Conservation (phyloP, 2,797 vertebrate genomes). For the Epinephelus malabaricus region DNA sequence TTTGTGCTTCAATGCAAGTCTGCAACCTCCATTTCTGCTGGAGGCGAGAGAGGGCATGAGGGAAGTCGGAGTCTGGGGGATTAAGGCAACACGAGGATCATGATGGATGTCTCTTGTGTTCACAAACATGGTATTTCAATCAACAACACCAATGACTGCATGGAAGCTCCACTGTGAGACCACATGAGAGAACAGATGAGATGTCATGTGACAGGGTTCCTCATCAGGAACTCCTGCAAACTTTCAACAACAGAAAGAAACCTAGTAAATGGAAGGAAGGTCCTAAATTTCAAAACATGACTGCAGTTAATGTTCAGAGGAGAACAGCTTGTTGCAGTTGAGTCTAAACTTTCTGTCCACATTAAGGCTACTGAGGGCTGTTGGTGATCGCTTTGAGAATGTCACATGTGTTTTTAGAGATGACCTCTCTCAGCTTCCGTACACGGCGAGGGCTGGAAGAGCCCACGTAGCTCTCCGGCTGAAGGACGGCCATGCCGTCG, state of each 20-base stretch:
- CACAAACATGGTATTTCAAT: slow-evolving; percentile 77
- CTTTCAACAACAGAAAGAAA: slow-evolving; percentile 17
- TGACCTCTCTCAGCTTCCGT: slow-evolving; percentile 93
- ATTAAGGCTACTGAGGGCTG: slow-evolving; percentile 86
- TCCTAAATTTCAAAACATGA: slow-evolving; percentile 11
- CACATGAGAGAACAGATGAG: slow-evolving; percentile 21
- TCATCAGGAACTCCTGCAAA: slow-evolving; percentile 17
- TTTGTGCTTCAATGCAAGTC: slow-evolving; percentile 53
- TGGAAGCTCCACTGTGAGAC: slow-evolving; percentile 9
- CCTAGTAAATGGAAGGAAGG: slow-evolving; percentile 5
- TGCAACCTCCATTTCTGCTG: slow-evolving; percentile 60
- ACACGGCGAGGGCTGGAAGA: slow-evolving; percentile 89
- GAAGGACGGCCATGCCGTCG: slow-evolving; percentile 94
- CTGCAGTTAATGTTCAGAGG: slow-evolving; percentile 9
- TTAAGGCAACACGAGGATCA: slow-evolving; percentile 55
- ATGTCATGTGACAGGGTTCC: slow-evolving; percentile 18
- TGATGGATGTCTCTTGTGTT: slow-evolving; percentile 75
- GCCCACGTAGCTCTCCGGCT: slow-evolving; percentile 94
- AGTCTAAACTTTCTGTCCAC: slow-evolving; percentile 18
- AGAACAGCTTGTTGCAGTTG: slow-evolving; percentile 3
- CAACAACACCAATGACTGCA: slow-evolving; percentile 40
- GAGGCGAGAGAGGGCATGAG: slow-evolving; percentile 20
- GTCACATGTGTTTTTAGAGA: slow-evolving; percentile 97
- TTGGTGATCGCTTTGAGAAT: slow-evolving; percentile 93
- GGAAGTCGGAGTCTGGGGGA: slow-evolving; percentile 45